A percentile compares a stretch with the other conserved stretches of the same genome.
Conservation (phyloP, 2,888 invertebrate genomes). For the Chromoteleia sp. region DNA sequence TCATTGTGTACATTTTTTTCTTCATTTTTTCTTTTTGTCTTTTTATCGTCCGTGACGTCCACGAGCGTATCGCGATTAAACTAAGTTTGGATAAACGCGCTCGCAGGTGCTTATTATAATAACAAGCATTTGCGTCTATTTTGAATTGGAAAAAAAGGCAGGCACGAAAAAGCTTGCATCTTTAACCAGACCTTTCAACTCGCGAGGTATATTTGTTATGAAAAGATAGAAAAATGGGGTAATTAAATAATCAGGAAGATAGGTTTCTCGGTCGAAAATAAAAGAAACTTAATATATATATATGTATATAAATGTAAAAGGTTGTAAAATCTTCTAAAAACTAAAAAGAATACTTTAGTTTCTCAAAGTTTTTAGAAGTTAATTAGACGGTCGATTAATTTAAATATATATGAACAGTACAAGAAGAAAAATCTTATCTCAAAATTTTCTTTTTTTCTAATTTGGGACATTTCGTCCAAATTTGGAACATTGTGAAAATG, state of each 20-base stretch:
- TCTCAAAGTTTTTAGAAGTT: too few relatives aligned
- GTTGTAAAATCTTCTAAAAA: too few relatives aligned
- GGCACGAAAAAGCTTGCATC: constrained; percentile 9
- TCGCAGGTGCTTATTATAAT: constrained; percentile 54
- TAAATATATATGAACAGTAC: too few relatives aligned
- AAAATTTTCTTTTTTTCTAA: too few relatives aligned
- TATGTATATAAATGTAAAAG: too few relatives aligned
- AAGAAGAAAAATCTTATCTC: too few relatives aligned
- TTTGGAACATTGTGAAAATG: too few relatives aligned
- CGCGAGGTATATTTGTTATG: neutral
- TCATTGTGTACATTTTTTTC: constrained; percentile 43
- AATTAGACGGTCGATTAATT: too few relatives aligned
- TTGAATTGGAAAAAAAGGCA: too few relatives aligned
- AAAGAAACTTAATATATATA: too few relatives aligned
- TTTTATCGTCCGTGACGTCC: constrained; percentile 48
- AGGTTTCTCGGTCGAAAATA: neutral
- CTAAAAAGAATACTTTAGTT: too few relatives aligned
- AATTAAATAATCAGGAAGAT: neutral
- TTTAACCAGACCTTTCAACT: constrained; percentile 18
- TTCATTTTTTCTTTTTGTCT: constrained; percentile 32
- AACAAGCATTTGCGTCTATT: neutral
- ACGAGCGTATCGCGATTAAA: constrained; percentile 5
- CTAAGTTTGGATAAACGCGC: constrained; percentile 16
- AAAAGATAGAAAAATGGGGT: neutral
- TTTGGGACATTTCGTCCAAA: too few relatives aligned